Base-by-base conservation (phyloP, 2,888 invertebrate species). In the Tetranychus truncatus region DNA sequence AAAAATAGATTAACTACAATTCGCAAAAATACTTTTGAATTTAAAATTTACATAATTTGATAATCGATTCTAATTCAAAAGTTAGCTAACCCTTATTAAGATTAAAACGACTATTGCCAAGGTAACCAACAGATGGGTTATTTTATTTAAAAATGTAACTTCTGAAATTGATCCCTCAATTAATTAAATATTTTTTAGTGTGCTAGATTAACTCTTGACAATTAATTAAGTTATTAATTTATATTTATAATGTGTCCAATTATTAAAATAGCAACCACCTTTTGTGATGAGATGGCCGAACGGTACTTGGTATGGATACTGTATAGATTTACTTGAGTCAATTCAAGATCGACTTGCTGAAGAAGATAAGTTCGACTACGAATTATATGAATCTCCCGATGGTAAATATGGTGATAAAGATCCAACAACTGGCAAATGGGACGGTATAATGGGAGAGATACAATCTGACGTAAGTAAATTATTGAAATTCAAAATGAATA, bases 341-440 rank as follows among this genome's bases (percentile, higher is more conserved):
- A 69, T 69, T 69, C 20, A 20, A 20, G 69, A 20, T 20, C 11
- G 20, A 21, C 21, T 69, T 20, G 20, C 1, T n/a, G 21, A 20
- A 24, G 69, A 69, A 69, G 69, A 69, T 69, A 69, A 69, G 20
- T 69, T 69, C 20, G 69, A 69, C 20, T 77, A 75, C 74, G 79
- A 78, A 18, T 77, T 82, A 8, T 87, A 87, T 74, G 87, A 91
- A 76, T 88, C 88, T 1, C 87, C 89, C 15, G 94, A 95, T 81
- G 88, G 88, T 0, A 87, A 88, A 79, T 95, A 91, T 80, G 96
- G 96, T 0, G 89, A 89, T 75, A 91, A 96, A 90, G 90, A 91
- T 80, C 76, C 76, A 24, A 90, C 90, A 67, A 88, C 90, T 76
- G 89, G 89, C 1, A 88, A 89, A 79, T 92, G 92, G 92, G 89